Evolutionary conservation across 2,797 vertebrate genomes (phyloP).

Genomic region (Psittacula derbiana): DNA sequence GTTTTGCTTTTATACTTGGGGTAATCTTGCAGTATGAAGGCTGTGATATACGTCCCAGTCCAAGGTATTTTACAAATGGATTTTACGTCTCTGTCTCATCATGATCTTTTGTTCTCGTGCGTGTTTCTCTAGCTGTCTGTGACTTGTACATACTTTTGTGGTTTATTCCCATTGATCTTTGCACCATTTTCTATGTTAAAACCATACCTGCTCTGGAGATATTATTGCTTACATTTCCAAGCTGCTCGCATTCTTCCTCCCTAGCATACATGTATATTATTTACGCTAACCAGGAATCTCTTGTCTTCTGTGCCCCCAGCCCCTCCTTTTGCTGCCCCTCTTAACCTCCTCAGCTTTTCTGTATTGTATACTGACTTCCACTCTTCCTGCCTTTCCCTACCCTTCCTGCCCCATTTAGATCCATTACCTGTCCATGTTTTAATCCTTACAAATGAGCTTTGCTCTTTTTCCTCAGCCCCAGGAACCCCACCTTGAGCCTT

Average conservation of each 20-base stretch:
- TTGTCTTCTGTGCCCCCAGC: background rate
- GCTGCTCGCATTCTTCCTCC: slow-evolving; percentile 8
- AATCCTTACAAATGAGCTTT: slow-evolving; percentile 69
- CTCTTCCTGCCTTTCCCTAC: slow-evolving; percentile 30
- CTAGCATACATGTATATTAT: background rate
- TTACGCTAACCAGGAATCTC: slow-evolving; percentile 13
- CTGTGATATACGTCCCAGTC: background rate
- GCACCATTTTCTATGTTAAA: background rate
- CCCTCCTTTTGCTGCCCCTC: slow-evolving; percentile 45
- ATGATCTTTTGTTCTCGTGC: background rate
- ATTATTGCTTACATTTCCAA: slow-evolving; percentile 49
- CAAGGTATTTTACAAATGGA: background rate
- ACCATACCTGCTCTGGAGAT: background rate
- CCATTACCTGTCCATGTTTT: slow-evolving; percentile 62
- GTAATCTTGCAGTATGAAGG: background rate
- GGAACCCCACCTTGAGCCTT: slow-evolving; percentile 1
- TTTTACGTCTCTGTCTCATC: background rate
- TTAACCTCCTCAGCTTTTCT: slow-evolving; percentile 57
- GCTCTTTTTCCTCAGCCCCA: slow-evolving; percentile 18
- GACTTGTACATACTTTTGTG: background rate
- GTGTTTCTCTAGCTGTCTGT: background rate
- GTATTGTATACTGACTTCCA: slow-evolving; percentile 60
- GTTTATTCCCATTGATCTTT: slow-evolving; percentile 10
- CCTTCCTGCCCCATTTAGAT: slow-evolving; percentile 32
- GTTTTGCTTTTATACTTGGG: background rate